Evolutionary conservation across 2,888 invertebrate species (phyloP), one percentile per base, ranked within the genome.

Genomic region (Chymomyza fuscimana): DNA sequence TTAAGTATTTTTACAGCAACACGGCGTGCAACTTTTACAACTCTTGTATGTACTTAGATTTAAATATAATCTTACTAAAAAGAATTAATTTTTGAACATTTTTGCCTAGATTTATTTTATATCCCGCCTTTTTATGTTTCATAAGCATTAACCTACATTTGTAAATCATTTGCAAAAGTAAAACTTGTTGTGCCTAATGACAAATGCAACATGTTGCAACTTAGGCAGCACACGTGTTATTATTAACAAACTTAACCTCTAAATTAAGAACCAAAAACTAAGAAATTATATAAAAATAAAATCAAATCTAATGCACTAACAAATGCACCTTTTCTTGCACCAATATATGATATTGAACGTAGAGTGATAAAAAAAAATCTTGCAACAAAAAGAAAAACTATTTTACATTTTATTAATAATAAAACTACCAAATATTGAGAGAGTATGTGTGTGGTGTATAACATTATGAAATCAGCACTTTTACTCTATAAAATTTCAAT

Each of bases 341-440:
- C 83, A 87, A 84, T 87, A 87, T 86, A 72, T 76, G 70, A 84
- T 84, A 84, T 84, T 84, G 88, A 87, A 74, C 76, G 77, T 87
- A 87, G 88, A 86, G 83, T 87, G 83, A 84, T 84, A 79, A 73
- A 79, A 73, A 73, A n/a, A 22, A 25, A 58, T 29, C 58, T 72
- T 77, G 68, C 61, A 70, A 67, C 25, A 29, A 63, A 80, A 54
- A 66, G 29, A n/a, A 50, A 59, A 68, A 82, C 79, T 83, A 83
- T 87, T 87, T 87, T 86, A 86, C 61, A 58, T 69, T 36, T 25
- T 25, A 7, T 25, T 56, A 72, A 29, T 61, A 71, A 60, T 36
- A 19, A 16, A 36, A 36, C 7, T 16, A n/a, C 32, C 7, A 40
- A 32, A 64, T 52, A 59, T 19, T 25, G 61, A 54, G 82, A 82